Base-by-base conservation (phyloP, 2,888 invertebrate genomes). In the Lapara coniferarum region DNA sequence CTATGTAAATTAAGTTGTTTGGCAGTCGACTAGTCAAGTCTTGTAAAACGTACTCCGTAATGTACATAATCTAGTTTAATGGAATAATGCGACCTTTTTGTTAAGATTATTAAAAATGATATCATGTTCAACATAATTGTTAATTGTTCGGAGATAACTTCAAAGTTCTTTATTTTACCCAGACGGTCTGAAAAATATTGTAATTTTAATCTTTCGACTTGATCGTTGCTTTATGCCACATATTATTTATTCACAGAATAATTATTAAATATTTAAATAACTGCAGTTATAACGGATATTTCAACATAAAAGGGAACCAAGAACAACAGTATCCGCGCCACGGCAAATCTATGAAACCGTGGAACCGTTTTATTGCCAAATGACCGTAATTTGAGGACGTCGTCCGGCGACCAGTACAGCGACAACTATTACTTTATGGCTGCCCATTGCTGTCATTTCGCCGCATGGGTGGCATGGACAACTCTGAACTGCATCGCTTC, bases 381-480 rank as follows among this genome's bases (percentile, higher is more conserved):
- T 82, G 75, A 85, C 80, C 74, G 81, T 85, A 80, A 86, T 85
- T 78, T 63, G 16, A 19, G 49, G 46, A 13, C 53, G 53, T 16
- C 59, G 59, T 44, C 70, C 70, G 66, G 67, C 70, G 10, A 55
- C 51, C 66, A 58, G 30, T 14, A 7, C 67, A 52, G 44, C 72
- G 70, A 71, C 75, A 74, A 72, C 74, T 75, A 76, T 78, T 74
- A 71, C 73, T 75, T 75, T 73, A 75, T 71, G 69, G 71, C 53
- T 73, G 77, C 72, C 72, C 73, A 77, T 74, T 72, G 73, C 71
- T 70, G 75, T 74, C 78, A 80, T 76, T 83, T 74, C 71, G 71
- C 77, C 69, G 71, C 70, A 78, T 82, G 85, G 85, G 84, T 84
- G 84, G 84, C 72, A 70, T 67, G 58, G 66, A 55, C 55, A 55